These are phyloP conservation scores for Phengaris alcon DNA, from an alignment of 2,888 invertebrate species.

Conservation along the genomic window DNA sequence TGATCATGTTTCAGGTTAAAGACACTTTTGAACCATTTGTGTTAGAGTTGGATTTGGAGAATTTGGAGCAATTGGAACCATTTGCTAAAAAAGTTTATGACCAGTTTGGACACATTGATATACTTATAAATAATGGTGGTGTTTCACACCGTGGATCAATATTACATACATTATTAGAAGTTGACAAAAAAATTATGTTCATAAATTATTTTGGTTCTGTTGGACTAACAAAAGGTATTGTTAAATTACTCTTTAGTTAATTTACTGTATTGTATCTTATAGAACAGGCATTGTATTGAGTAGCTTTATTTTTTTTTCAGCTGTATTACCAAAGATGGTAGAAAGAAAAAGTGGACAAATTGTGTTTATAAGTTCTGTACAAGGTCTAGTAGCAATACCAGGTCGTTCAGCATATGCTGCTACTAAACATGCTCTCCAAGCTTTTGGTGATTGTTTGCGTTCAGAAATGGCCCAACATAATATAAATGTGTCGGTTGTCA, in stretches of 20 bases:
- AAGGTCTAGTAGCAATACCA: constrained; percentile 94
- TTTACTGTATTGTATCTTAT: background rate
- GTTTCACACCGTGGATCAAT: constrained; percentile 89
- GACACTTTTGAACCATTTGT: constrained; percentile 86
- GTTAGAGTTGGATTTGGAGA: constrained; percentile 86
- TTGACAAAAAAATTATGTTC: constrained; percentile 92
- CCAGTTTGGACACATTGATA: constrained; percentile 88
- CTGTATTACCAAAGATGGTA: constrained; percentile 90
- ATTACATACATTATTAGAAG: constrained; percentile 86
- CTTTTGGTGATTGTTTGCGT: constrained; percentile 93
- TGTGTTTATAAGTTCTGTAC: constrained; percentile 94
- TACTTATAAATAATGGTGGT: constrained; percentile 96
- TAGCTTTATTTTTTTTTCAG: constrained; percentile 71
- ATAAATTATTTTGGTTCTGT: constrained; percentile 97
- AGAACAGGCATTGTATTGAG: too few relatives aligned
- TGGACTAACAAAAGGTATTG: constrained; percentile 91
- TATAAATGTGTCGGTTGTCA: constrained; percentile 91
- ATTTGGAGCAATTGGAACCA: constrained; percentile 81
- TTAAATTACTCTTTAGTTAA: background rate
- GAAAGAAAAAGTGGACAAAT: constrained; percentile 87
- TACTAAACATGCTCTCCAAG: constrained; percentile 96
- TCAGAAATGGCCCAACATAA: constrained; percentile 90
- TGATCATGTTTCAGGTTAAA: constrained; percentile 64
- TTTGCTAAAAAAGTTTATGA: constrained; percentile 83
- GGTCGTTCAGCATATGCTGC: constrained; percentile 93